Base-by-base conservation (phyloP, 1,140 invertebrate genomes). In the Drosophila lini region DNA sequence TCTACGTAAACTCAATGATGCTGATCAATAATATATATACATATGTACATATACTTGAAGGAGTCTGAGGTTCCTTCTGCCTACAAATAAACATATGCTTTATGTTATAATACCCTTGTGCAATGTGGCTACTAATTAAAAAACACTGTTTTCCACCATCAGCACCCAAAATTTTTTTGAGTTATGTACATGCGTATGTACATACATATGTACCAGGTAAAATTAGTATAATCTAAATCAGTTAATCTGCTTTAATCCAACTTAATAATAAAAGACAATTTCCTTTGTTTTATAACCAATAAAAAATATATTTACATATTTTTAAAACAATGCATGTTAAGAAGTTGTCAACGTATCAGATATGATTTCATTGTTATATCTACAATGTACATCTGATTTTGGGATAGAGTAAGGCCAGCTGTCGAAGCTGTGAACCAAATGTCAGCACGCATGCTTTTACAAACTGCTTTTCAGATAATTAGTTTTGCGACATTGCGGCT, bases 381-480 rank as follows among this genome's bases (percentile, higher is more conserved):
- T 36, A 62, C 38, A 40, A 15, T 63, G 52, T 38, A 25, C 11
- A 47, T 57, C 36, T 75, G 47, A 74, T 52, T 47, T 53, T 22
- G 50, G 50, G 32, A 47, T 62, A 42, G 16, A 28, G 31, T 73
- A 52, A 41, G 67, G 56, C 38, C 32, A 57, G 13, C 47, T 55
- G 44, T n/a, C 56, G 60, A 70, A 65, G 71, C 65, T 71, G 73
- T 50, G 44, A 84, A 78, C 58, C 52, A 69, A 69, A 52, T 58
- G 31, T 22, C 47, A 41, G 58, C 82, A 82, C 79, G 83, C 83
- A 88, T 59, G 52, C 71, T 62, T 68, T 78, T 28, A 59, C 74
- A 78, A 62, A 74, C 60, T 78, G 45, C 40, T 62, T 80, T 61
- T 81, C 47, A 64, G 70, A 57, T 88, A 86, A 82, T 82, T 88